These are phyloP conservation scores for Arrhamphus sclerolepis DNA, from an alignment of 2,797 vertebrate species.

Conservation along the genomic window DNA sequence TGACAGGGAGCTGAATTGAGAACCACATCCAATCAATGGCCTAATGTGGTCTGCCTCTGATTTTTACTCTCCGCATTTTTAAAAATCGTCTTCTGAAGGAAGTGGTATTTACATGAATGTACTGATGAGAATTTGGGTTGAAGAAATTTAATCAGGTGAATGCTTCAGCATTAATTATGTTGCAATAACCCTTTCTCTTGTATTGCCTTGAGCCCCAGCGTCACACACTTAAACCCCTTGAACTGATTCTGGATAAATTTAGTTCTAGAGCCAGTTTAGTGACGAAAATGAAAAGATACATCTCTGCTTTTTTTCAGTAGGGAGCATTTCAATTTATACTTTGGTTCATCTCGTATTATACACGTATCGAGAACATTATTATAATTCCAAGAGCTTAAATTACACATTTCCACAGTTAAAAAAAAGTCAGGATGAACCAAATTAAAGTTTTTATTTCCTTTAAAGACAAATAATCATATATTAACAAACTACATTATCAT, in stretches of 20 bases:
- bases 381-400: neutral
- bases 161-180: constrained; percentile 12
- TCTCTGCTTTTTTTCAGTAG: neutral
- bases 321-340: neutral
- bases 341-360: constrained; percentile 12
- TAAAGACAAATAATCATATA: neutral
- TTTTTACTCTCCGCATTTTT: neutral
- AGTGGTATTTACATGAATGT: constrained; percentile 10
- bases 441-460: too few relatives aligned
- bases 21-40: constrained; percentile 68
- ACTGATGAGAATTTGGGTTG: neutral
- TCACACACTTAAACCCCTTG: neutral
- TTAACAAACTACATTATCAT: neutral
- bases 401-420: neutral
- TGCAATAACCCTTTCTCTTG: neutral
- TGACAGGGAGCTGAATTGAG: constrained; percentile 65
- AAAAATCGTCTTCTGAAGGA: constrained; percentile 21
- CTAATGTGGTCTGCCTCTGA: constrained; percentile 48
- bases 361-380: neutral
- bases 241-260: neutral
- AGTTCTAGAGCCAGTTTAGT: constrained; percentile 7
- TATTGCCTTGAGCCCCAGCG: constrained; percentile 8
- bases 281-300: constrained; percentile 10
- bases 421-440: neutral
- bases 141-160: neutral